Evolutionary conservation across 2,797 vertebrate species (phyloP), one percentile per base, ranked within the genome.

Genomic region (Falco columbarius): DNA sequence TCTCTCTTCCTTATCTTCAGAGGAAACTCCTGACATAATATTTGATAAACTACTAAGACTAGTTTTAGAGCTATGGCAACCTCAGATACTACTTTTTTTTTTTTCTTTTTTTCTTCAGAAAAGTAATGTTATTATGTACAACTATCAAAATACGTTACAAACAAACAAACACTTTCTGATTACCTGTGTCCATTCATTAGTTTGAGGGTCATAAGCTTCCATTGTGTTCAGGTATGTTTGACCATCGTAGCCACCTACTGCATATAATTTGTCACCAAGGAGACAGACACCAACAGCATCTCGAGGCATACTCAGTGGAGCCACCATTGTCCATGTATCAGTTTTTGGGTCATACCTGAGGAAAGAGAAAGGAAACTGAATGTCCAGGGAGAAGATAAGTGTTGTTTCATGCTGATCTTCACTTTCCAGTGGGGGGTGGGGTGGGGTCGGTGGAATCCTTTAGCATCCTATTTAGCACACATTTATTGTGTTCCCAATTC

Each of bases 141-240:
- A 30, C 10, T 32, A 59, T 54, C 6, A 40, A 84, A 77, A 55
- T n/a, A 56, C 6, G 8, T n/a, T 51, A 34, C 27, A 52, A 29
- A 44, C 61, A 80, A 58, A 54, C 4, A 42, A 56, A 24, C 8
- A 81, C 11, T 22, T 63, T 24, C 29, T 29, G 22, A 32, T 92
- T 97, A 98, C 98, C 98, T 98, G 98, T 42, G 98, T 98, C 98
- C 98, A 98, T 81, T 98, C 98, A 95, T 98, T 98, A 55, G 97
- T 98, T 71, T 98, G 98, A 87, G 98, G 98, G 38, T 98, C 98
- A 68, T 98, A 98, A 16, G 98, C 98, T 95, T 98, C 98, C 98
- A 98, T 98, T 10, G 98, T 98, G 47, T 98, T 98, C 67, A 98
- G 96, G 63, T 98, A 98, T 9, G 98, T 98, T 15, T 98, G 98